Evolutionary conservation across 2,888 invertebrate genomes (phyloP), one percentile per base, ranked within the genome.

Genomic region (Ametastegia equiseti): DNA sequence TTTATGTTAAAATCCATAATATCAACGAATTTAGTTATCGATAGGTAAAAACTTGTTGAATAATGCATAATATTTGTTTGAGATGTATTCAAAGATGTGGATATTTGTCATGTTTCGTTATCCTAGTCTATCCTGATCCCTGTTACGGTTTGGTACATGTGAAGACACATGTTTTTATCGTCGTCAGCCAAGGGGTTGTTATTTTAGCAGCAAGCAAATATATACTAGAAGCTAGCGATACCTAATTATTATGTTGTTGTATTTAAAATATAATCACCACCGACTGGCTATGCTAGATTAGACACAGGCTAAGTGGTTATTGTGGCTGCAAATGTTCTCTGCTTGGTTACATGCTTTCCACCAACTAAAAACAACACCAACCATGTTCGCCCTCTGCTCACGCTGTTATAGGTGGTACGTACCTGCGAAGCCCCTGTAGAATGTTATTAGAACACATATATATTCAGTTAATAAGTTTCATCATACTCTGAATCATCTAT

Each of bases 321-420:
- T 88, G 87, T 88, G 89, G 88, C 87, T 88, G 89, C 88, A 88
- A 88, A 88, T 88, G 85, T 89, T 89, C 86, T 89, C 86, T 89
- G 89, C 89, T 89, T 89, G 88, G 85, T 89, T 89, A 89, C 89
- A 89, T 89, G 89, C 89, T 88, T 89, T 87, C 88, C 88, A 88
- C 87, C 88, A 89, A 89, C 88, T 88, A 88, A 86, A 87, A 87
- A 88, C 89, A 88, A 88, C 88, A 88, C 86, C 88, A 88, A 88
- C 88, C 88, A 88, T 88, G 88, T 87, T 87, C 89, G 87, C 86
- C 87, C 88, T 88, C 85, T 88, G 87, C 85, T 87, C 87, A 86
- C 87, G 89, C 88, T 84, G 88, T 88, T 87, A 82, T 88, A 89
- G 89, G 88, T 88, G 89, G 89, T 89, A 89, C 87, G 89, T 89